Percentiles rank a stretch among this genome's conserved stretches.
phyloP scores from a whole-genome alignment of 2,888 invertebrate genomes.

The Cheilosia urbana region DNA sequence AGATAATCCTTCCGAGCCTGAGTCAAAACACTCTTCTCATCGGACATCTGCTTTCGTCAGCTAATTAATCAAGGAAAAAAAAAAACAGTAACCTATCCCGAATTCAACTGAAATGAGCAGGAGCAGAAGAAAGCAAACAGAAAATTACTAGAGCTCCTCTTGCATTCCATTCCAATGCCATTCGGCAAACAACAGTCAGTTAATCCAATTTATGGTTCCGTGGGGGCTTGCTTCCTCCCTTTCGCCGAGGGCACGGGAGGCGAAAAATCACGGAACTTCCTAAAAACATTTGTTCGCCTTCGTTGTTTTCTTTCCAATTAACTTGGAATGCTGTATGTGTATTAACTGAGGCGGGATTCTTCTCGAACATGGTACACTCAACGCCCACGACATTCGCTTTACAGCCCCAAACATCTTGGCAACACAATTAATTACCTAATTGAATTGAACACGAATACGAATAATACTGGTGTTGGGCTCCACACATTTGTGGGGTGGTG shows the following conservation, averaged over 20 bases:
- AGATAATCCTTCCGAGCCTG: constrained; percentile 33
- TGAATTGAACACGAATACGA: constrained; percentile 34
- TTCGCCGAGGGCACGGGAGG: neutral
- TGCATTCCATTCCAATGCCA: constrained; percentile 33
- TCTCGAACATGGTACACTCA: neutral
- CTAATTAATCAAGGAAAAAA: constrained; percentile 64
- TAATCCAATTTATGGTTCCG: constrained; percentile 68
- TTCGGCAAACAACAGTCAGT: constrained; percentile 38
- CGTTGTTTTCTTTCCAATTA: constrained; percentile 60
- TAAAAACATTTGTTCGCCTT: constrained; percentile 19
- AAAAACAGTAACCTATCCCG: constrained; percentile 4
- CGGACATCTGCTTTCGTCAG: constrained; percentile 62
- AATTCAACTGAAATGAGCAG: constrained; percentile 17
- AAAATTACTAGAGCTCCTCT: constrained; percentile 7
- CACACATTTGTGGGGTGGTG: neutral
- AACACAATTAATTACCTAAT: constrained; percentile 60
- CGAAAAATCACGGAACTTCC: constrained; percentile 38
- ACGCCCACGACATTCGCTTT: constrained; percentile 18
- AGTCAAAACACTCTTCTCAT: constrained; percentile 30
- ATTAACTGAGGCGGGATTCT: neutral
- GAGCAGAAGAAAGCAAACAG: neutral
- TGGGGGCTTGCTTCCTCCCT: constrained; percentile 26
- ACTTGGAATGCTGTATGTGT: constrained; percentile 34
- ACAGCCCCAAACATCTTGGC: constrained; percentile 22
- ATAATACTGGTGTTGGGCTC: constrained; percentile 23